phyloP scores from a whole-genome alignment of 1,140 invertebrate genomes.

The Chlorops oryzae region DNA sequence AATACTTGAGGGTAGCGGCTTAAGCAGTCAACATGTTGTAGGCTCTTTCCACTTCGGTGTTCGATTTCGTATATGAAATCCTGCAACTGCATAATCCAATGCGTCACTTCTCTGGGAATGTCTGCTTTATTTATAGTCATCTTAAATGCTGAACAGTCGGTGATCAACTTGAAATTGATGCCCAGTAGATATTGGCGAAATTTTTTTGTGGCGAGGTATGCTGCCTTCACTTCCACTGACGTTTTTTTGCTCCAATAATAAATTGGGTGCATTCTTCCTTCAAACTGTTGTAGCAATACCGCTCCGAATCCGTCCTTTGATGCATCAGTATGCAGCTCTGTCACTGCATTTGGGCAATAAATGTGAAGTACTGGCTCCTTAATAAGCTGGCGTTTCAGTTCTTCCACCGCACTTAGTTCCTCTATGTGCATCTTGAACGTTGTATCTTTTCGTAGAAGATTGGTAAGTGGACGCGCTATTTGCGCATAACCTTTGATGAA shows the following conservation, averaged over 20 bases:
- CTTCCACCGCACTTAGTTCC: too few species aligned
- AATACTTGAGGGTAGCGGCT: slow-evolving; percentile 36
- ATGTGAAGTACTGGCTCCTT: too few species aligned
- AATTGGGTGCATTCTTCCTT: slow-evolving; percentile 12
- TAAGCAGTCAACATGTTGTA: slow-evolving; percentile 42
- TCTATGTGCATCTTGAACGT: too few species aligned
- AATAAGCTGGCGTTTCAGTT: too few species aligned
- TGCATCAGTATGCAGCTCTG: slow-evolving; percentile 3
- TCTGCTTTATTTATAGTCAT: slow-evolving; percentile 32
- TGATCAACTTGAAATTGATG: slow-evolving; percentile 10
- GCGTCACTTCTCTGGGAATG: slow-evolving; percentile 12
- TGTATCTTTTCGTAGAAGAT: too few species aligned
- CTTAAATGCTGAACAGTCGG: slow-evolving; percentile 38
- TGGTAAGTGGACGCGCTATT: too few species aligned
- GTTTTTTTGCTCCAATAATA: slow-evolving; percentile 36
- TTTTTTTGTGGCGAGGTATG: slow-evolving; percentile 21
- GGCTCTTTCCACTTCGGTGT: too few species aligned
- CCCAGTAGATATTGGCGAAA: slow-evolving; percentile 22
- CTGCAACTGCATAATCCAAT: slow-evolving; percentile 35
- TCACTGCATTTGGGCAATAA: too few species aligned
- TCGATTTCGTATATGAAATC: too few species aligned
- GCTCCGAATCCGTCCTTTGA: slow-evolving; percentile 21
- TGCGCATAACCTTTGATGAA: too few species aligned
- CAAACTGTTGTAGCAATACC: slow-evolving; percentile 20
- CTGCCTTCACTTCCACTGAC: slow-evolving; percentile 24